Conservation (phyloP, 2,797 vertebrate genomes). For the Chelon auratus region DNA sequence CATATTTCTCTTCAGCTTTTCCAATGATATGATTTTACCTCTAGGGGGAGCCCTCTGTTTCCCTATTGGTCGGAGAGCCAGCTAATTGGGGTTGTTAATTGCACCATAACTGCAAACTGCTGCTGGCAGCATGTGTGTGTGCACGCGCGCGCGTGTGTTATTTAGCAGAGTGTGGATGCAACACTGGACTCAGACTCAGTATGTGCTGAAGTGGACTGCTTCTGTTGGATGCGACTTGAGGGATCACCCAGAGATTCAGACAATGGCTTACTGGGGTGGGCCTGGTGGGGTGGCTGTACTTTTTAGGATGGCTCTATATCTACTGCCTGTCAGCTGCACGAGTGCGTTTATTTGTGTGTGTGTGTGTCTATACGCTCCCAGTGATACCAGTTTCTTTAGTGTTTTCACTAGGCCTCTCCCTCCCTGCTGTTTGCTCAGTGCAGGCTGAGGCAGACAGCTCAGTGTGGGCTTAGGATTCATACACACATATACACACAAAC, state of each 20-base stretch:
- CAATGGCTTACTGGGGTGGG: slow-evolving; percentile 65
- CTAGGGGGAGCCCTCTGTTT: slow-evolving; percentile 86
- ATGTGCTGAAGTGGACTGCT: slow-evolving; percentile 62
- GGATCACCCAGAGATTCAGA: slow-evolving; percentile 66
- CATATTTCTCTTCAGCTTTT: slow-evolving; percentile 44
- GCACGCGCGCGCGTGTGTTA: slow-evolving; percentile 3
- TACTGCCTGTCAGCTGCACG: slow-evolving; percentile 60
- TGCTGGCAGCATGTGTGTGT: slow-evolving; percentile 42
- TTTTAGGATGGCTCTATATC: slow-evolving; percentile 61
- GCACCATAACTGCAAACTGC: slow-evolving; percentile 58
- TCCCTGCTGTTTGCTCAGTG: slow-evolving; percentile 74
- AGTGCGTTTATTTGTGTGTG: slow-evolving; percentile 42
- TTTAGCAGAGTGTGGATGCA: slow-evolving; percentile 19
- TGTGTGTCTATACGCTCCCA: slow-evolving; percentile 42
- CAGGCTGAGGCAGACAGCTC: slow-evolving; percentile 67
- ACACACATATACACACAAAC: slow-evolving; percentile 36
- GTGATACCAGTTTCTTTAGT: slow-evolving; percentile 61
- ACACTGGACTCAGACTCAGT: slow-evolving; percentile 35
- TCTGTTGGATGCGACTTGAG: slow-evolving; percentile 60
- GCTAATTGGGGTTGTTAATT: slow-evolving; percentile 85
- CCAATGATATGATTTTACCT: slow-evolving; percentile 77
- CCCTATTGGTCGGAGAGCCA: slow-evolving; percentile 64
- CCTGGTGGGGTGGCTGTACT: slow-evolving; percentile 53
- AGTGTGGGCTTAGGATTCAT: slow-evolving; percentile 59
- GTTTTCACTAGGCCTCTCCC: slow-evolving; percentile 68